phyloP scores from a whole-genome alignment of 2,113 vertebrate species.

The Oreamnos americanus region DNA sequence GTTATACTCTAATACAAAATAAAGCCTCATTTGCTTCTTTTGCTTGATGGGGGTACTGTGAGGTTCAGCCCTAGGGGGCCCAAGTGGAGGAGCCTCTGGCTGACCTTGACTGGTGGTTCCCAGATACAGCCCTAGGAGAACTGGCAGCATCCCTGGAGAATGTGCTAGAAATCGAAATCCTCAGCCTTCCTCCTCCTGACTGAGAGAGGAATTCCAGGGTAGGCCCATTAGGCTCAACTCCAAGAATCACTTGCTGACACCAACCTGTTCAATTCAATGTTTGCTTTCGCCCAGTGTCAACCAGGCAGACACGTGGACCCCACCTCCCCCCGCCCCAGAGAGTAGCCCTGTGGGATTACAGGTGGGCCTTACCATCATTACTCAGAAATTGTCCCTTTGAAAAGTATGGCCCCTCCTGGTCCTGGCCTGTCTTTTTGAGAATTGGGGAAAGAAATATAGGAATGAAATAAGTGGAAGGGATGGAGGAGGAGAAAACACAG shows the following conservation, averaged over 20 bases:
- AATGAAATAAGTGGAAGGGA: no score
- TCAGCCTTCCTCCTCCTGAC: no score
- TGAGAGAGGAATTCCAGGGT: no score
- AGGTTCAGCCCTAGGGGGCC: background rate
- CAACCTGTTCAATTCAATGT: background rate
- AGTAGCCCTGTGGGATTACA: background rate
- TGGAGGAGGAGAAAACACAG: background rate
- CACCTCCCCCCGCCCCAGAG: fast-evolving
- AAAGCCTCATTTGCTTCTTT: background rate
- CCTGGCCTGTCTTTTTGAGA: background rate
- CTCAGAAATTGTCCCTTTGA: background rate
- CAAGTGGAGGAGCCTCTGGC: background rate
- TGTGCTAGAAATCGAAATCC: background rate
- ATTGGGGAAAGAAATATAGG: fast-evolving
- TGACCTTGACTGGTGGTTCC: background rate
- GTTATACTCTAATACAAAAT: background rate
- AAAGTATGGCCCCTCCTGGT: fast-evolving
- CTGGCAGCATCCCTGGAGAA: background rate
- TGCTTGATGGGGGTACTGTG: background rate
- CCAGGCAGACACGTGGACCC: background rate
- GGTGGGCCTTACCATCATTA: no score
- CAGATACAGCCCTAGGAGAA: background rate
- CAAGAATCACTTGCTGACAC: background rate
- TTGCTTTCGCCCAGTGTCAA: background rate
- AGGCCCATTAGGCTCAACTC: background rate